Conservation (phyloP, 2,797 vertebrate genomes). For the Ptychobarbus kaznakovi region DNA sequence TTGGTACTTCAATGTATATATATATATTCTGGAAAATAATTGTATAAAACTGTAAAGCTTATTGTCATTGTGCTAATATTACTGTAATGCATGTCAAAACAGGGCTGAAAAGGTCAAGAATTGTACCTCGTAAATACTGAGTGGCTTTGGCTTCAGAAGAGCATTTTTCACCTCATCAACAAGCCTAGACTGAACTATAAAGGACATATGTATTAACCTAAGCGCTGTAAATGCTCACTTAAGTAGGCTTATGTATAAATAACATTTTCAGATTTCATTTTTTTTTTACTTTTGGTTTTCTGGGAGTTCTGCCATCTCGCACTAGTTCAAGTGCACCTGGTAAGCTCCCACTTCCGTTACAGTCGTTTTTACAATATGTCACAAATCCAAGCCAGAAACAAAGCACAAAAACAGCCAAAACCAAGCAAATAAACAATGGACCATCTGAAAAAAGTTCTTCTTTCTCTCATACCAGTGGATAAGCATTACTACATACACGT, state of each 20-base stretch:
- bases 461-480: background rate
- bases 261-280: conserved; percentile 25
- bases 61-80: conserved; percentile 16
- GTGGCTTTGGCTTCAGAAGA: conserved; percentile 24
- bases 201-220: conserved; percentile 35
- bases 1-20: background rate
- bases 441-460: background rate
- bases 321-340: background rate
- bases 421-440: conserved; percentile 6
- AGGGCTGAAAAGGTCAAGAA: conserved; percentile 33
- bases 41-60: conserved; percentile 33
- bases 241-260: conserved; percentile 16
- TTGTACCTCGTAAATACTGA: conserved; percentile 29
- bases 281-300: conserved; percentile 18
- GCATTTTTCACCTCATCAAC: conserved; percentile 39
- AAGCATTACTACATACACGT: background rate
- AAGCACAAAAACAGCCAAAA: conserved; percentile 11
- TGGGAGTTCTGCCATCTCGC: conserved; percentile 12
- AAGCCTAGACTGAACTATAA: conserved; percentile 14
- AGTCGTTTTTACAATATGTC: background rate
- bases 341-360: conserved; percentile 23
- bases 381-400: conserved; percentile 18
- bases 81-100: conserved; percentile 15
- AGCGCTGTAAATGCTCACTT: conserved; percentile 30
- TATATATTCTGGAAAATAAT: conserved; percentile 20